phyloP scores from a whole-genome alignment of 1,140 invertebrate species.

The Papilio polytes region DNA sequence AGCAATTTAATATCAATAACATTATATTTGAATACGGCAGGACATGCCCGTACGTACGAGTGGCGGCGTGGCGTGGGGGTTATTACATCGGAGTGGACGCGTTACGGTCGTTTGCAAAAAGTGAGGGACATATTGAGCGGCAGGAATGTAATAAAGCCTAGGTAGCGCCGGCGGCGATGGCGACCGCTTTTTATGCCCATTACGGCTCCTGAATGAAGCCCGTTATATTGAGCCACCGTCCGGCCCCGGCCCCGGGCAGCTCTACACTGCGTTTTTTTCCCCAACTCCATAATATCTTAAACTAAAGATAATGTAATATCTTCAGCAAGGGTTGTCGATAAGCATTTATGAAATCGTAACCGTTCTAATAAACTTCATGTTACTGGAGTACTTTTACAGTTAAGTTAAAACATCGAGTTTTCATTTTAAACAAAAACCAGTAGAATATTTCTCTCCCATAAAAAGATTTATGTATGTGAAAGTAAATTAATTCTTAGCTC shows the following conservation, averaged over 20 bases:
- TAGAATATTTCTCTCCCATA: not conserved
- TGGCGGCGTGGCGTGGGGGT: constrained; percentile 29
- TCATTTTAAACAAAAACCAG: not conserved
- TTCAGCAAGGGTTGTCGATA: not conserved
- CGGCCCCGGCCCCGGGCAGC: not conserved
- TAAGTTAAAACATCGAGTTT: not conserved
- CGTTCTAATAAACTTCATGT: not conserved
- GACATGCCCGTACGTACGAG: constrained; percentile 4
- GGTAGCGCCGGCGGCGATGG: constrained; percentile 43
- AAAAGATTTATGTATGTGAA: constrained; percentile 5
- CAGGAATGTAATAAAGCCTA: constrained; percentile 52
- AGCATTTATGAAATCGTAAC: not conserved
- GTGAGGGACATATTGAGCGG: constrained; percentile 46
- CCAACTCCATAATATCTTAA: not conserved
- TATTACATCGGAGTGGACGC: constrained; percentile 45
- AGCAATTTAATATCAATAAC: not conserved
- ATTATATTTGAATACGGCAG: not conserved
- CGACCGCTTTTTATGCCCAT: constrained; percentile 48
- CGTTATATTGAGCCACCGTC: constrained; percentile 29
- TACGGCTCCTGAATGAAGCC: constrained; percentile 44
- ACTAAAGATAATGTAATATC: not conserved
- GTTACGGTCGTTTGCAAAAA: constrained; percentile 47
- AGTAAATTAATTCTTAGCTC: constrained; percentile 28
- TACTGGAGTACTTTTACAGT: not conserved
- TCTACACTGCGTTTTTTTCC: constrained; percentile 7